Conservation (phyloP, 1,140 invertebrate species). For the Thalassaphorura encarpata region DNA sequence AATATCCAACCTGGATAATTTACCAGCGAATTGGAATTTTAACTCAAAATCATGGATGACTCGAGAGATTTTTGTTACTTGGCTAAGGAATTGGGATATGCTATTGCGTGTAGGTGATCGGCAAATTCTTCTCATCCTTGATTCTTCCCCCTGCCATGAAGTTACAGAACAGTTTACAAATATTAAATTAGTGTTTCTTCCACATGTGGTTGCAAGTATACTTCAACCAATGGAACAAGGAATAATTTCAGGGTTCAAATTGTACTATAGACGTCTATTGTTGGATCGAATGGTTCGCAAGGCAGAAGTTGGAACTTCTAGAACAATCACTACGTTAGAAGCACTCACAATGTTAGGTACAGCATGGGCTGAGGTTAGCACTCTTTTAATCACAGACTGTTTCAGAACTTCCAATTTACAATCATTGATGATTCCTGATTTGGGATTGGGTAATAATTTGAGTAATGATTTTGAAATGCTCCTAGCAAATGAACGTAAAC, state of each 20-base stretch:
- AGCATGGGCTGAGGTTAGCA: too few relatives aligned
- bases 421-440: too few relatives aligned
- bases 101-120: not conserved
- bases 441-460: too few relatives aligned
- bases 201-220: not conserved
- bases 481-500: too few relatives aligned
- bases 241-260: slow-evolving; percentile 1
- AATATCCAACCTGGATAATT: not conserved
- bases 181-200: slow-evolving; percentile 10
- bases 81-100: not conserved
- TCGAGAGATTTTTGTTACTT: not conserved
- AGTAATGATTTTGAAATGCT: too few relatives aligned
- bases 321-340: too few relatives aligned
- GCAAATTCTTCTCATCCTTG: slow-evolving; percentile 13
- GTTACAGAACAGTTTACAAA: not conserved
- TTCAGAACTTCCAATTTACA: too few relatives aligned
- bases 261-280: not conserved
- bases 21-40: not conserved
- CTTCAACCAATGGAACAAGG: slow-evolving; percentile 14
- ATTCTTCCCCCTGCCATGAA: slow-evolving; percentile 6
- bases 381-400: too few relatives aligned
- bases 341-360: too few relatives aligned
- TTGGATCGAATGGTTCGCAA: not conserved
- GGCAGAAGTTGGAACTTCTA: not conserved
- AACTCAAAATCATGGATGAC: slow-evolving; percentile 12